phyloP scores from a whole-genome alignment of 1,140 invertebrate genomes.

The Heterodera schachtii region DNA sequence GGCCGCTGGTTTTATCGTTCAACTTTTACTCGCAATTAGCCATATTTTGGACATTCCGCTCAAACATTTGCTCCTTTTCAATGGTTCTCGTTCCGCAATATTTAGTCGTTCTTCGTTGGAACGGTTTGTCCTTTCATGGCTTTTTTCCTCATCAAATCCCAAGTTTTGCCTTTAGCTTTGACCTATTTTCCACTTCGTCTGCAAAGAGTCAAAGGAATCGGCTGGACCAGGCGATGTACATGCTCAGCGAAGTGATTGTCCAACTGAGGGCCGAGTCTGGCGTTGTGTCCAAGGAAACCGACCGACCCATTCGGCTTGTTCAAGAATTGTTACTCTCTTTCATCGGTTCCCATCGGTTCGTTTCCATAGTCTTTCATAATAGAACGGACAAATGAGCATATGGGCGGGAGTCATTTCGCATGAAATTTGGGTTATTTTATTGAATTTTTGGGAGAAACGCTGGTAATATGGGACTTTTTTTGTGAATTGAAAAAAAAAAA shows the following conservation, averaged over 20 bases:
- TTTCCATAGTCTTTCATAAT: neutral
- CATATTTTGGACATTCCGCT: conserved; percentile 35
- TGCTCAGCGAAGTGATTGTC: conserved; percentile 44
- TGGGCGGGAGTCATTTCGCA: no score
- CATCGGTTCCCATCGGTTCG: conserved; percentile 32
- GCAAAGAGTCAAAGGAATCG: conserved; percentile 30
- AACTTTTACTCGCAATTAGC: conserved; percentile 41
- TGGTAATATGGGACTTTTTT: no score
- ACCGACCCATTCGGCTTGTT: conserved; percentile 36
- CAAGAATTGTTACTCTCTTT: conserved; percentile 40
- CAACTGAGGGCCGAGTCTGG: conserved; percentile 54
- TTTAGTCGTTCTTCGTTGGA: conserved; percentile 23
- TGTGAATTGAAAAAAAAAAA: no score
- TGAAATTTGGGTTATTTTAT: no score
- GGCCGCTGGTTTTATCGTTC: conserved; percentile 46
- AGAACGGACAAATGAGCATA: no score
- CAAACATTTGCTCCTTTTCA: conserved; percentile 41
- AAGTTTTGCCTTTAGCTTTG: conserved; percentile 17
- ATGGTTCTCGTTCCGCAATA: conserved; percentile 40
- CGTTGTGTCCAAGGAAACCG: conserved; percentile 30
- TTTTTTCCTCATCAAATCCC: conserved; percentile 20
- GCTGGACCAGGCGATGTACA: conserved; percentile 36
- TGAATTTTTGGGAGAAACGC: no score
- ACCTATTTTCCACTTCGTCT: conserved; percentile 20
- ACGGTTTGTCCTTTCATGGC: conserved; percentile 23